Conservation (phyloP, 1,140 invertebrate species). For the Hirudo medicinalis region DNA sequence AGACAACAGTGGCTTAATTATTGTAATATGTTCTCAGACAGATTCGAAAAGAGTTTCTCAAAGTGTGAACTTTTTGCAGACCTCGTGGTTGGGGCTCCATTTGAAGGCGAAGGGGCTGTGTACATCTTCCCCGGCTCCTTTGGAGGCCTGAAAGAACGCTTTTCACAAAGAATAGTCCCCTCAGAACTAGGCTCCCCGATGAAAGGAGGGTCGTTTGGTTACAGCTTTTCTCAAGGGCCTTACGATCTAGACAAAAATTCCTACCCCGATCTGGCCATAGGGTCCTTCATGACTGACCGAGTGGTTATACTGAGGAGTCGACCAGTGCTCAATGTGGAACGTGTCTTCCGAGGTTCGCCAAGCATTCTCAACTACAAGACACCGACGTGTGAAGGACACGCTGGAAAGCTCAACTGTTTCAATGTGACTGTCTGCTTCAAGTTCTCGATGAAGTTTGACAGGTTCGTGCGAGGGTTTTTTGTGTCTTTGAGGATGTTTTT, state of each 20-base stretch:
- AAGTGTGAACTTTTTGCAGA: constrained; percentile 48
- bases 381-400: background rate
- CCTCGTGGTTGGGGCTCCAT: constrained; percentile 88
- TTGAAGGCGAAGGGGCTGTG: constrained; percentile 69
- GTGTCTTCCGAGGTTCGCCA: background rate
- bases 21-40: background rate
- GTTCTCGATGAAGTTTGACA: background rate
- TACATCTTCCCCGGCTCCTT: constrained; percentile 81
- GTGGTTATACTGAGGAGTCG: constrained; percentile 52
- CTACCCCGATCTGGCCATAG: constrained; percentile 39
- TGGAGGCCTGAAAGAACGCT: constrained; percentile 32
- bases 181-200: constrained; percentile 24
- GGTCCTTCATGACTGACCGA: constrained; percentile 34
- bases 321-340: constrained; percentile 61
- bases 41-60: background rate
- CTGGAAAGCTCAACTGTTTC: constrained; percentile 4
- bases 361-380: constrained; percentile 3
- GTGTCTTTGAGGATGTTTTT: background rate
- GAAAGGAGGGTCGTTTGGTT: constrained; percentile 32
- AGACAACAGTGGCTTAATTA: background rate
- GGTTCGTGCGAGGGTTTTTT: no score
- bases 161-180: constrained; percentile 34
- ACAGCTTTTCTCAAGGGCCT: constrained; percentile 40
- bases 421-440: background rate
- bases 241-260: constrained; percentile 48